phyloP scores from a whole-genome alignment of 2,113 vertebrate species.

The Clarias batrachus region DNA sequence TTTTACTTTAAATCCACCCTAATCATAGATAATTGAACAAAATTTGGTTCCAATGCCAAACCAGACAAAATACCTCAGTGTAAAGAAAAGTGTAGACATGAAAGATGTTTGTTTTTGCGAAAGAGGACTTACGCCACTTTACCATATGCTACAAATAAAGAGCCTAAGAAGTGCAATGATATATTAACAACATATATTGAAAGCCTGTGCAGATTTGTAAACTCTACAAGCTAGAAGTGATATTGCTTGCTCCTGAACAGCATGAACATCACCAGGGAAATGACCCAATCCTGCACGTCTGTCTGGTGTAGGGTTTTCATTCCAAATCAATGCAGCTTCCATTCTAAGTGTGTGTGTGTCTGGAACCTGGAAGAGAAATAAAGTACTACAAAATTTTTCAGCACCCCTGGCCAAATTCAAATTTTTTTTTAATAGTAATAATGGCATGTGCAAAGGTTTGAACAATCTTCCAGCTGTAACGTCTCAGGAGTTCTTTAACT shows the following conservation, averaged over 20 bases:
- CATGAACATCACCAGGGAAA: neutral
- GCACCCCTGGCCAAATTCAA: neutral
- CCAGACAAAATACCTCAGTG: neutral
- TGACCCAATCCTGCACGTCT: constrained; percentile 6
- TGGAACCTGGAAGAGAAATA: neutral
- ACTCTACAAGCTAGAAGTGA: neutral
- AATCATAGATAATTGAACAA: neutral
- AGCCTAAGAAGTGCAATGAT: neutral
- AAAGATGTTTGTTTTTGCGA: neutral
- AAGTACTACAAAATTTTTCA: neutral
- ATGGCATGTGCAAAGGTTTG: neutral
- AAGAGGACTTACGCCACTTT: neutral
- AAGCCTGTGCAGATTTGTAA: neutral
- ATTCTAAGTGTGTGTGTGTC: neutral
- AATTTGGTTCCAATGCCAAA: neutral
- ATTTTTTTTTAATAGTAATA: neutral
- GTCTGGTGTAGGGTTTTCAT: neutral
- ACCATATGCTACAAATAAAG: neutral
- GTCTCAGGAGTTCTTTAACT: neutral
- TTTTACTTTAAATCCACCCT: neutral
- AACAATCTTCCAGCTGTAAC: neutral
- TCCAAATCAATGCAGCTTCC: neutral
- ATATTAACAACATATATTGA: neutral
- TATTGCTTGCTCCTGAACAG: neutral
- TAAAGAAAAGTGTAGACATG: neutral